These are phyloP conservation scores for Melanotaenia trifasciata DNA, from an alignment of 2,797 vertebrate genomes.

Conservation along the genomic window DNA sequence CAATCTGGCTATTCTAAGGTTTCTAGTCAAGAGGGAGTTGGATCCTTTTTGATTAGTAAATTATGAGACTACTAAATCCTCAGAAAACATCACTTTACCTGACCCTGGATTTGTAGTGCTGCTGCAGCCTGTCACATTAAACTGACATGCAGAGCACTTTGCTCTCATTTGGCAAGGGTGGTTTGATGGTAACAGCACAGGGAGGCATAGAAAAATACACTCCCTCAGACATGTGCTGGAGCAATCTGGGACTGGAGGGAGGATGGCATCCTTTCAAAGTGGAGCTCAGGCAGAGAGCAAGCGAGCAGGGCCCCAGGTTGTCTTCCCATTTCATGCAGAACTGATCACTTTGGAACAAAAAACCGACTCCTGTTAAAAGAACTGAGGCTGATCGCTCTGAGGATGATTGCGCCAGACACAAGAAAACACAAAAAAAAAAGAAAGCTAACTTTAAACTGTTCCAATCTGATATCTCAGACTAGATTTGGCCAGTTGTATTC, in stretches of 20 bases:
- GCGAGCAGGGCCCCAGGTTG: constrained; percentile 26
- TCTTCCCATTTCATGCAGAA: constrained; percentile 48
- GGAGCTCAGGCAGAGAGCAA: constrained; percentile 21
- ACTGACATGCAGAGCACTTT: constrained; percentile 47
- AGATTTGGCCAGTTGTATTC: constrained; percentile 7
- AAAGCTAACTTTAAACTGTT: constrained; percentile 2
- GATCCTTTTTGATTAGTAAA: constrained; percentile 32
- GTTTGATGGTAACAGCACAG: constrained; percentile 54
- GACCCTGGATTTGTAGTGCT: constrained; percentile 51
- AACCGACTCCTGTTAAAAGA: constrained; percentile 49
- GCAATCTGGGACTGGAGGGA: constrained; percentile 59
- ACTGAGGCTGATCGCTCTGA: constrained; percentile 25
- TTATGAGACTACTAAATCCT: constrained; percentile 50
- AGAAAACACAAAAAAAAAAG: constrained; percentile 17
- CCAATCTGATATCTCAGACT: constrained; percentile 51
- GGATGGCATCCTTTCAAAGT: constrained; percentile 66
- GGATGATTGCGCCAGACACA: constrained; percentile 10
- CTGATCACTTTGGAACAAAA: constrained; percentile 42
- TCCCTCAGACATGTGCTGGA: constrained; percentile 74
- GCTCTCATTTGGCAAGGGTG: constrained; percentile 50
- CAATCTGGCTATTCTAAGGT: constrained; percentile 32
- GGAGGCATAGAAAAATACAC: constrained; percentile 61
- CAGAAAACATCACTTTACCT: constrained; percentile 44
- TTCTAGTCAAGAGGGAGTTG: constrained; percentile 25
- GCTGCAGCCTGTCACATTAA: constrained; percentile 59